Percentiles rank a stretch among this genome's conserved stretches.
These are phyloP conservation scores for Glossophaga mutica DNA, from an alignment of 2,797 vertebrate species.

Conservation along the genomic window DNA sequence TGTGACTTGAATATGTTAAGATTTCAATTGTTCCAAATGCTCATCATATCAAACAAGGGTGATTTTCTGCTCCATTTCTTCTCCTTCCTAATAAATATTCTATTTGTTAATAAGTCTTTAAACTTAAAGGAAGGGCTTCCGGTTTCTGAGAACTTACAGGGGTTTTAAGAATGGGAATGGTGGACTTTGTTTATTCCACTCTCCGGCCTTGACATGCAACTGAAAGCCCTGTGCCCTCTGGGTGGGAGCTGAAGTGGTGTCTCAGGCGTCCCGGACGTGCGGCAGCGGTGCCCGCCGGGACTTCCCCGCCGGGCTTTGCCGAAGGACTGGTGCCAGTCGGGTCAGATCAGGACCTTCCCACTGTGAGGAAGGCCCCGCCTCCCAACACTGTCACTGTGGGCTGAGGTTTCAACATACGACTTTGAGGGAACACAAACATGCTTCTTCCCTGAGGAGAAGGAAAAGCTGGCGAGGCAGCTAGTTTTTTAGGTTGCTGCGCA, in stretches of 20 bases:
- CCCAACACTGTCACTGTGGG: background rate
- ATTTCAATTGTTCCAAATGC: background rate
- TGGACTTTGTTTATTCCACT: background rate
- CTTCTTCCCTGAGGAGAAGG: background rate
- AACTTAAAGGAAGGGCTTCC: background rate
- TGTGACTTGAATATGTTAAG: background rate
- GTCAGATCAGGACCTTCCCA: background rate
- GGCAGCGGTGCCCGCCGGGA: fast-evolving
- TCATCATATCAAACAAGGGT: background rate
- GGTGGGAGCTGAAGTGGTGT: background rate
- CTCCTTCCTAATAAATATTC: background rate
- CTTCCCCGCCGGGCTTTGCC: background rate
- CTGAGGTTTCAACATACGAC: background rate
- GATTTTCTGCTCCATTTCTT: background rate
- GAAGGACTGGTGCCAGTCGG: background rate
- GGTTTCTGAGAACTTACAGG: background rate
- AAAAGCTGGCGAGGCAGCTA: background rate
- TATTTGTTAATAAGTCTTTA: background rate
- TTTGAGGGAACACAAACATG: background rate
- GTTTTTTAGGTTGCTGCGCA: background rate
- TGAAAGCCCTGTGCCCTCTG: background rate
- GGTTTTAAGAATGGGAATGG: background rate
- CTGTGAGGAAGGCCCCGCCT: background rate
- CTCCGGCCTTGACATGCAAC: background rate
- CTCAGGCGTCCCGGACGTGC: background rate